Conservation (phyloP, 2,888 invertebrate species). For the Zeuzera pyrina region DNA sequence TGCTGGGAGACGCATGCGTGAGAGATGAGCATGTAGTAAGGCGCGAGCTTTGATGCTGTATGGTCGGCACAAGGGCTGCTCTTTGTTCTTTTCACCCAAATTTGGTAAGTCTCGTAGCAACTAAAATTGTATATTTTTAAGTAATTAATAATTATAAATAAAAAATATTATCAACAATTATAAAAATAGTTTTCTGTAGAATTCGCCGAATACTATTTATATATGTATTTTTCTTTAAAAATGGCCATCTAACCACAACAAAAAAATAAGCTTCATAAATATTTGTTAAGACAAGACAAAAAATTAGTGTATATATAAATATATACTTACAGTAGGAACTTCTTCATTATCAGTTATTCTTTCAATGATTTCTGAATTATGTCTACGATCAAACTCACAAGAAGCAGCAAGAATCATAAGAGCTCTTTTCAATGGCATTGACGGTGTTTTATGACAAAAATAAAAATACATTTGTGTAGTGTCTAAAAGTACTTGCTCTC, state of each 20-base stretch:
- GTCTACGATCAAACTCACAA: conserved; percentile 94
- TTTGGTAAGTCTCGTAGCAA: conserved; percentile 93
- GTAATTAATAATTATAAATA: conserved; percentile 10
- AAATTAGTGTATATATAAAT: background rate
- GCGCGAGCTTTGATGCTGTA: conserved; percentile 96
- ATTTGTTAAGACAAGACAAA: no score
- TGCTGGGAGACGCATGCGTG: conserved; percentile 84
- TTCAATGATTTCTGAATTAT: conserved; percentile 95
- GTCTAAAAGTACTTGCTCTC: conserved; percentile 95
- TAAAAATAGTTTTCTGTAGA: no score
- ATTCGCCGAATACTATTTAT: no score
- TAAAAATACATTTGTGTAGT: conserved; percentile 98
- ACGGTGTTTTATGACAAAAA: conserved; percentile 96
- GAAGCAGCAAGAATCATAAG: conserved; percentile 98
- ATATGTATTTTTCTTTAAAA: no score
- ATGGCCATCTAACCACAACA: no score
- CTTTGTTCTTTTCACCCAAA: conserved; percentile 96
- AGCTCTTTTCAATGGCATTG: conserved; percentile 94
- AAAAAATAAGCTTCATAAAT: no score
- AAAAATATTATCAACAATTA: no score
- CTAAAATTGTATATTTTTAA: no score
- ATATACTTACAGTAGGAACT: conserved; percentile 84
- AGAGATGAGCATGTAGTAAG: conserved; percentile 94
- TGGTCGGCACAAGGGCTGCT: conserved; percentile 90
- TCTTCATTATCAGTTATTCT: conserved; percentile 95